Percentiles rank a stretch among this genome's conserved stretches.
Evolutionary conservation across 2,797 vertebrate genomes (phyloP).

Genomic region (Rhinogobio ventralis): DNA sequence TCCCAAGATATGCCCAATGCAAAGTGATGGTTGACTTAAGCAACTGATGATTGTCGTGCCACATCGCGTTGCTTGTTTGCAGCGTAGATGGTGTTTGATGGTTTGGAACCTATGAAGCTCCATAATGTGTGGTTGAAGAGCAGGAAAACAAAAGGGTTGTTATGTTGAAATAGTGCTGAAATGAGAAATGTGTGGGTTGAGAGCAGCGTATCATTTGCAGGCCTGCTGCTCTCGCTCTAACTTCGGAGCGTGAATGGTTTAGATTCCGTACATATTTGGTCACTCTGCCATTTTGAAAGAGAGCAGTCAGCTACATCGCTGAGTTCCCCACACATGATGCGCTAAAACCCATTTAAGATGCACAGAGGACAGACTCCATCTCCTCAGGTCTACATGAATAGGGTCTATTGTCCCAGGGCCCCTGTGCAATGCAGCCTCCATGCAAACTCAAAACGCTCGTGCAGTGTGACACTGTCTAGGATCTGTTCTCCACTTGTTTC

Average conservation of each 20-base stretch:
- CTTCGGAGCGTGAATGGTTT: slow-evolving; percentile 72
- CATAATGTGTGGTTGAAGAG: slow-evolving; percentile 36
- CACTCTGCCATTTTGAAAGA: slow-evolving; percentile 80
- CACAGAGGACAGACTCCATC: slow-evolving; percentile 57
- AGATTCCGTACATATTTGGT: slow-evolving; percentile 83
- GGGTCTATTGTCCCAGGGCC: slow-evolving; percentile 67
- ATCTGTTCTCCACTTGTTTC: slow-evolving; percentile 45
- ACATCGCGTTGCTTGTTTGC: not conserved
- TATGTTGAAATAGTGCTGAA: slow-evolving; percentile 66
- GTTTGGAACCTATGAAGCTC: not conserved
- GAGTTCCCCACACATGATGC: slow-evolving; percentile 51
- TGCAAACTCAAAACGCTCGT: slow-evolving; percentile 20
- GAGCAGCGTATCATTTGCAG: slow-evolving; percentile 68
- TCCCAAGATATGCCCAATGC: not conserved
- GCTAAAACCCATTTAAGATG: slow-evolving; percentile 52
- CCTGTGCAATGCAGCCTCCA: slow-evolving; percentile 47
- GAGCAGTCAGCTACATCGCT: slow-evolving; percentile 69
- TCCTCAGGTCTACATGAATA: slow-evolving; percentile 68
- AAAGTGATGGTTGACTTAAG: not conserved
- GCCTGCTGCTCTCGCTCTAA: slow-evolving; percentile 67
- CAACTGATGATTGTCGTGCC: too few relatives aligned
- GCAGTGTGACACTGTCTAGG: slow-evolving; percentile 31
- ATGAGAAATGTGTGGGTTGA: slow-evolving; percentile 74
- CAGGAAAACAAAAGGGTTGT: slow-evolving; percentile 40
- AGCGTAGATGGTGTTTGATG: not conserved